A percentile compares a stretch with the other conserved stretches of the same genome.
Conservation (phyloP, 2,888 invertebrate genomes). For the Gonocerus acuteangulatus region DNA sequence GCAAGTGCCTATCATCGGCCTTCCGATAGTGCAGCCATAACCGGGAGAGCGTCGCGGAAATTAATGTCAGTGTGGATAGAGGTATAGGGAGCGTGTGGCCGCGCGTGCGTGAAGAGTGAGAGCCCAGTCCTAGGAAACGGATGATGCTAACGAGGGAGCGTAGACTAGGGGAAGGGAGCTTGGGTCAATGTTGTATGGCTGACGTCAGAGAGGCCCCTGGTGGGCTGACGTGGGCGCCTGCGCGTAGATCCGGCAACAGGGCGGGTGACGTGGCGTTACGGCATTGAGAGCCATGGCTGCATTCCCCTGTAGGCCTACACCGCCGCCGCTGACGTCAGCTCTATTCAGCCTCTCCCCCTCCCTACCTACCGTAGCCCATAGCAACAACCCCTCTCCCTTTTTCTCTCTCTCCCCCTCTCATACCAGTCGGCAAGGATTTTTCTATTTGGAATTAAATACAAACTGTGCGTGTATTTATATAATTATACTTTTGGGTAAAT, state of each 20-base stretch:
- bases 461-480: no score
- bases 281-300: constrained; percentile 14
- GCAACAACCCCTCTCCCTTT: constrained; percentile 13
- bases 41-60: no score
- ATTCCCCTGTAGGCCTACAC: constrained; percentile 3
- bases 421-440: neutral
- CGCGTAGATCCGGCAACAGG: constrained; percentile 31
- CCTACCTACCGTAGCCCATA: constrained; percentile 1
- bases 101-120: no score
- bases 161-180: no score
- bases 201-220: constrained; percentile 24
- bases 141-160: no score
- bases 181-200: constrained; percentile 16
- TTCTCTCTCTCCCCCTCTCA: neutral
- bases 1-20: no score
- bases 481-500: no score
- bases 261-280: constrained; percentile 29
- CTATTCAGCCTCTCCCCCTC: constrained; percentile 8
- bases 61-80: no score
- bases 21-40: no score
- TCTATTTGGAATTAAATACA: neutral
- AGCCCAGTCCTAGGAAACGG: no score
- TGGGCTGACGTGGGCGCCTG: constrained; percentile 26
- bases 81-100: no score
- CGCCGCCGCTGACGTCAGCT: constrained; percentile 18